These are phyloP conservation scores for Lemur catta DNA, from an alignment of 2,797 vertebrate genomes.

Conservation along the genomic window DNA sequence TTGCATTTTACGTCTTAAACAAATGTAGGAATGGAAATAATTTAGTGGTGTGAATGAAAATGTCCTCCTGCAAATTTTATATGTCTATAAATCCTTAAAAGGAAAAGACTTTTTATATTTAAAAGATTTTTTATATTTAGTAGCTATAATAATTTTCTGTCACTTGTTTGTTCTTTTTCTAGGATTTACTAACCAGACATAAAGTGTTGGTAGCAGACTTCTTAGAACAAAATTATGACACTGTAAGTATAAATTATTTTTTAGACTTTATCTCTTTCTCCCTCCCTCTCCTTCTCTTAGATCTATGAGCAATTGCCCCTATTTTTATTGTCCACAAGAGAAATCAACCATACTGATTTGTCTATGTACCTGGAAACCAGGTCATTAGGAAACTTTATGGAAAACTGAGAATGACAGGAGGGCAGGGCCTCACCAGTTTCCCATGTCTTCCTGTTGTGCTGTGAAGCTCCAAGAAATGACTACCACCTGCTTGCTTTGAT, in stretches of 20 bases:
- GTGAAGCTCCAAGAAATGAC: background rate
- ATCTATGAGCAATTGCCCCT: background rate
- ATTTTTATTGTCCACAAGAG: background rate
- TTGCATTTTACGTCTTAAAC: background rate
- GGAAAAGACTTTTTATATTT: background rate
- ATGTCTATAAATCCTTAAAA: background rate
- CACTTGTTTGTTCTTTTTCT: slow-evolving; percentile 62
- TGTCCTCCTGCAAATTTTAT: background rate
- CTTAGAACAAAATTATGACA: slow-evolving; percentile 96
- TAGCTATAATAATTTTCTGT: slow-evolving; percentile 34
- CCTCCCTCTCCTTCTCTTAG: background rate
- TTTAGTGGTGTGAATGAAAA: slow-evolving; percentile 44
- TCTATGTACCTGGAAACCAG: background rate
- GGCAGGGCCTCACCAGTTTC: background rate
- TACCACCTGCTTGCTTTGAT: background rate
- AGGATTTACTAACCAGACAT: slow-evolving; percentile 97
- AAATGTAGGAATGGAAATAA: slow-evolving; percentile 42
- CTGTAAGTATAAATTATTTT: slow-evolving; percentile 87
- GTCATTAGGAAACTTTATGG: background rate
- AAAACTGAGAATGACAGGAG: background rate
- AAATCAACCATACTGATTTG: background rate
- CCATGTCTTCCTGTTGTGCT: background rate
- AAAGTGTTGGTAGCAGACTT: slow-evolving; percentile 95
- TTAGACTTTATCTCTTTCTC: background rate
- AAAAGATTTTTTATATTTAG: background rate